Conservation (phyloP, 2,888 invertebrate species). For the Neria commutata region DNA sequence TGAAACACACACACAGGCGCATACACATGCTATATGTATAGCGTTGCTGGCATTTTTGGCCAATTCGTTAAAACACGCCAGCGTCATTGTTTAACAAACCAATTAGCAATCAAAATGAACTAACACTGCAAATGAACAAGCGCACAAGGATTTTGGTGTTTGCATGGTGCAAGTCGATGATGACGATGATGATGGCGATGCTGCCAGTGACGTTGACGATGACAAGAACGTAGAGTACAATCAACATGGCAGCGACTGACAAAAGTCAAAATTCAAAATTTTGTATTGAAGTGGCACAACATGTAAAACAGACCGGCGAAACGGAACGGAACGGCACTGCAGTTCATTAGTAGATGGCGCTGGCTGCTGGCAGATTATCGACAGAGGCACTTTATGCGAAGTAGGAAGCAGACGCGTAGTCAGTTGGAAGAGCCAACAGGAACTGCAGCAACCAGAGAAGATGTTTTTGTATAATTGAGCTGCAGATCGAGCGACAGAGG, state of each 20-base stretch:
- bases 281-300: slow-evolving; percentile 27
- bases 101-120: slow-evolving; percentile 61
- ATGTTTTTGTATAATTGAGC: too few relatives aligned
- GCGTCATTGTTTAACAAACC: slow-evolving; percentile 56
- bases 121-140: slow-evolving; percentile 40
- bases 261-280: slow-evolving; percentile 26
- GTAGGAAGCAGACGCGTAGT: too few relatives aligned
- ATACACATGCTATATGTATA: slow-evolving; percentile 5
- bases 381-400: neutral
- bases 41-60: slow-evolving; percentile 45
- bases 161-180: neutral
- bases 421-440: too few relatives aligned
- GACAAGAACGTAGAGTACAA: neutral
- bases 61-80: slow-evolving; percentile 53
- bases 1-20: too few relatives aligned
- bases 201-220: neutral
- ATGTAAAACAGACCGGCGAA: slow-evolving; percentile 23
- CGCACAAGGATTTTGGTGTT: too few relatives aligned
- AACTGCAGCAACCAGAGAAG: too few relatives aligned
- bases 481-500: too few relatives aligned
- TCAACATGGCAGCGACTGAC: neutral
- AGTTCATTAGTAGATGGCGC: slow-evolving; percentile 26
- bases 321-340: neutral
- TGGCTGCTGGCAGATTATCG: too few relatives aligned
- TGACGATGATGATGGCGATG: neutral